phyloP scores from a whole-genome alignment of 2,797 vertebrate genomes.

The Vespertilio murinus region DNA sequence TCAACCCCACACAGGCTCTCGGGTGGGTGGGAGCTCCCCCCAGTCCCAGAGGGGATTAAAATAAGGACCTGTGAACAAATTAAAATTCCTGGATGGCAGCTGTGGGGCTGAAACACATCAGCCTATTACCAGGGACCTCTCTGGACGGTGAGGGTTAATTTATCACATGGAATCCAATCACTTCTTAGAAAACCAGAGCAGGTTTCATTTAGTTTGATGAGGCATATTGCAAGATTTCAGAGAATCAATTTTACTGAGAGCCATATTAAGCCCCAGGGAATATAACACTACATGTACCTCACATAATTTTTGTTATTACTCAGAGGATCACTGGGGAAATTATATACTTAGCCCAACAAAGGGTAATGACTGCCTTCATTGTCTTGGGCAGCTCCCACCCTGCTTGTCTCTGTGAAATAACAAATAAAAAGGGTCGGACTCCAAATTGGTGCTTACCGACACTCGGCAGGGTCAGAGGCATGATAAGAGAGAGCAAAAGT shows the following conservation, averaged over 20 bases:
- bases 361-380: constrained; percentile 81
- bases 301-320: constrained; percentile 87
- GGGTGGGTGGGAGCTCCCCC: not conserved
- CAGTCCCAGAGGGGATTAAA: constrained; percentile 70
- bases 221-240: constrained; percentile 86
- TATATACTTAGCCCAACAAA: constrained; percentile 84
- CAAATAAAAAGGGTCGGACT: constrained; percentile 77
- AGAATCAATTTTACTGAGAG: constrained; percentile 87
- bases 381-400: constrained; percentile 81
- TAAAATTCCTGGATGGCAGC: constrained; percentile 75
- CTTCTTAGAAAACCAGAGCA: constrained; percentile 83
- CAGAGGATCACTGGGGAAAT: constrained; percentile 86
- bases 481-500: constrained; percentile 57
- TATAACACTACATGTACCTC: constrained; percentile 83
- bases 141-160: constrained; percentile 80
- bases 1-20: constrained; percentile 31
- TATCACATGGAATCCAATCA: constrained; percentile 84
- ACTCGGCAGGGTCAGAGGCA: constrained; percentile 69
- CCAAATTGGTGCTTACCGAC: constrained; percentile 72
- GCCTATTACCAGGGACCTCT: constrained; percentile 75
- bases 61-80: constrained; percentile 74
- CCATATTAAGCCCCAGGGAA: constrained; percentile 86
- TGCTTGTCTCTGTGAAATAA: constrained; percentile 80
- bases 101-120: constrained; percentile 77
- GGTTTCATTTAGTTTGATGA: constrained; percentile 88